Base-by-base conservation (phyloP, 2,888 invertebrate species). In the Himalopsyche anomala region DNA sequence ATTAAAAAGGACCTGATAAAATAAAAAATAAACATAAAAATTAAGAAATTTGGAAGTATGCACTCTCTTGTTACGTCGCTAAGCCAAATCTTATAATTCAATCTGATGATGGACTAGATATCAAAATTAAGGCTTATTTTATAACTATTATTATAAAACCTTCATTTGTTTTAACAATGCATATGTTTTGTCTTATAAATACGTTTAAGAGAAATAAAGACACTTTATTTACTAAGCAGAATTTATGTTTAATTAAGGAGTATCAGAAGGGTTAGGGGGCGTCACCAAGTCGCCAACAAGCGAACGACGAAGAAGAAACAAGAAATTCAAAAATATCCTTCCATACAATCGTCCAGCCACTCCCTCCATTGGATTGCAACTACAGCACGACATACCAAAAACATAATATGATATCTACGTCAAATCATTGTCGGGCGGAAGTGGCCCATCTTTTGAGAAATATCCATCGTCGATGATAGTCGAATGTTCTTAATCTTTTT, bases 321-420 rank as follows among this genome's bases (percentile, higher is more conserved):
- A 74, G 28, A 74, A 74, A 74, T 74, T 15, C 62, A 62, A 74
- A 69, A 74, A 74, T 38, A 74, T 74, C 38, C 74, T 74, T 74
- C 38, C 74, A 74, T 74, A 74, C 74, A 74, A 74, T 74, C 74
- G 74, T 74, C 74, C 74, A 74, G 74, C 74, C 74, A 74, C 74
- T 74, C 74, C 74, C 74, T 74, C 74, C 74, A 74, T 74, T 74
- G 74, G 74, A 74, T 74, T 74, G 74, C 74, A 74, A 74, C 74
- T 38, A 51, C 51, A 51, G 51, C 51, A 51, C 51, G 51, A 15
- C 51, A 51, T 15, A 51, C 51, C 51, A 74, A 38, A 36, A 74
- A 74, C 74, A 38, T 15, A 28, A 28, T 28, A 74, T 36, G 74
- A 36, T 74, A 74, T 74, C 38, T 38, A 74, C 74, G 74, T 74